Evolutionary conservation across 2,888 invertebrate species (phyloP).

Genomic region (Dynastes grantii): DNA sequence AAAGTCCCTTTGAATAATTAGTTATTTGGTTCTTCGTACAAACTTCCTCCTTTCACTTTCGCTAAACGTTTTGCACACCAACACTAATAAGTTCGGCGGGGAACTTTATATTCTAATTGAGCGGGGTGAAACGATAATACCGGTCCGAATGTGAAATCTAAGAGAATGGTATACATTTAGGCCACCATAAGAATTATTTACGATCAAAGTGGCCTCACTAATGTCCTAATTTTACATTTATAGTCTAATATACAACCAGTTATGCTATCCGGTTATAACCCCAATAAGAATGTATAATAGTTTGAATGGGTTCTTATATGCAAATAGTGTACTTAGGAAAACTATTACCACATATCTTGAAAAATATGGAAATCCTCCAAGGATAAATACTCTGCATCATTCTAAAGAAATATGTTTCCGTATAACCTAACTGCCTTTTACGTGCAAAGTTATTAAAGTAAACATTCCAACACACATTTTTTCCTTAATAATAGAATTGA

Average conservation of each 20-base stretch:
- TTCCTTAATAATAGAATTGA: too few species aligned
- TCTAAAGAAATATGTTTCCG: too few species aligned
- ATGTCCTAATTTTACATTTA: constrained; percentile 58
- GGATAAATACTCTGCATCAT: too few species aligned
- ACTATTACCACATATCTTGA: neutral
- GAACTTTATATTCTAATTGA: constrained; percentile 25
- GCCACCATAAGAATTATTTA: constrained; percentile 59
- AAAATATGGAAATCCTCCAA: neutral
- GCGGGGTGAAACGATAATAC: constrained; percentile 18
- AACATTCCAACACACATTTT: too few species aligned
- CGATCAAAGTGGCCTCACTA: constrained; percentile 56
- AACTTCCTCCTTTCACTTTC: constrained; percentile 14
- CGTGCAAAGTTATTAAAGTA: too few species aligned
- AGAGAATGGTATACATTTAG: constrained; percentile 51
- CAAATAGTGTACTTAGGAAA: neutral
- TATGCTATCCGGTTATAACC: constrained; percentile 15
- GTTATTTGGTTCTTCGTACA: neutral
- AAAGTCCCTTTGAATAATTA: neutral
- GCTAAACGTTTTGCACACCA: constrained; percentile 12
- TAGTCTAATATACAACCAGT: constrained; percentile 52
- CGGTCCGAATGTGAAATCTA: constrained; percentile 35
- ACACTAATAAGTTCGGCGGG: constrained; percentile 16
- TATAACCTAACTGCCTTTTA: too few species aligned
- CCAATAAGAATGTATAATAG: constrained; percentile 13
- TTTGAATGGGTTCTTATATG: constrained; percentile 15